These are phyloP conservation scores for Mystacides longicornis DNA, from an alignment of 2,888 invertebrate genomes.

Conservation along the genomic window DNA sequence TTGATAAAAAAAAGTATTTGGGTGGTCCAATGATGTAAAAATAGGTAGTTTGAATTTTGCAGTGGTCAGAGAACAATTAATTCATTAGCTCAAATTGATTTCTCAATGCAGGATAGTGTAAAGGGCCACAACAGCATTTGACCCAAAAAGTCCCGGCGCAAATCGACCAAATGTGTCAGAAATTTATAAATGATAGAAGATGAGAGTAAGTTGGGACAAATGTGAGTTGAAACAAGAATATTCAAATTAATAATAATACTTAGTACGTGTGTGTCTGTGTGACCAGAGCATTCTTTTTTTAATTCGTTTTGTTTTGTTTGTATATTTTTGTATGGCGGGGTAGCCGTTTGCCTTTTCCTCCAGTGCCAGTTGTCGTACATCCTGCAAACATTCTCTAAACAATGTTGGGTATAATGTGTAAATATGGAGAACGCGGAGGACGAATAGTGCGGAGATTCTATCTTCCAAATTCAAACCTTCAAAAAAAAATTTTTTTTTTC, in stretches of 20 bases:
- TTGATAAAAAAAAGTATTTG: no score
- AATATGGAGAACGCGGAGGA: slow-evolving; percentile 10
- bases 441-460: slow-evolving; percentile 9
- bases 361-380: not conserved
- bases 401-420: slow-evolving; percentile 23
- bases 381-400: slow-evolving; percentile 14
- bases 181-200: not conserved
- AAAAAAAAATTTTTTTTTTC: no score
- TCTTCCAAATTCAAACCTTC: no score
- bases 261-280: slow-evolving; percentile 9
- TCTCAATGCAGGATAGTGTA: no score
- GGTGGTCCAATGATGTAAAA: no score
- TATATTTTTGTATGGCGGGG: not conserved
- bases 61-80: no score
- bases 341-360: not conserved
- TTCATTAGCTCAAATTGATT: no score
- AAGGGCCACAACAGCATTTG: no score
- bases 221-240: slow-evolving; percentile 15
- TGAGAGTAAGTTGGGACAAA: not conserved
- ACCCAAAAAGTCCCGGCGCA: no score
- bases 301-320: not conserved
- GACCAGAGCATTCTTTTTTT: slow-evolving; percentile 9
- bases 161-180: not conserved
- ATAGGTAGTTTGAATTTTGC: no score
- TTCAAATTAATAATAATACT: slow-evolving; percentile 6